Conservation (phyloP, 2,113 vertebrate genomes). For the Cavia aperea region DNA sequence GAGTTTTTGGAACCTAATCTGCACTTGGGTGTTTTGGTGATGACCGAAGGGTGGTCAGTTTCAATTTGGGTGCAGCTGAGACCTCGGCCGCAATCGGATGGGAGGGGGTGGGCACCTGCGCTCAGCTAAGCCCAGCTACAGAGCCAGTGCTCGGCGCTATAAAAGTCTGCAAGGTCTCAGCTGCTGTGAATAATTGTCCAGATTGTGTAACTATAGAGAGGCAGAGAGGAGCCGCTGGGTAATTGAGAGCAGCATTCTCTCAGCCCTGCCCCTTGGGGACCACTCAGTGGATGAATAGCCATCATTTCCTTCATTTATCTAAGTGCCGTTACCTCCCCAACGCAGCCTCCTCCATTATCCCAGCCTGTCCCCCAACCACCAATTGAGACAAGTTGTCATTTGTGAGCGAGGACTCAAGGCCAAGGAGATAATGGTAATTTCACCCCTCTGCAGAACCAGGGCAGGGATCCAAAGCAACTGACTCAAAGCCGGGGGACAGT, state of each 20-base stretch:
- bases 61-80: conserved; percentile 52
- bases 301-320: conserved; percentile 61
- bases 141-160: neutral
- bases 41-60: conserved; percentile 25
- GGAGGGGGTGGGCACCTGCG: neutral
- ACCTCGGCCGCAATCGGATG: neutral
- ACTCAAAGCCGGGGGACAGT: neutral
- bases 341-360: conserved; percentile 60
- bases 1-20: conserved; percentile 51
- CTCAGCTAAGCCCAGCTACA: neutral
- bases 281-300: conserved; percentile 57
- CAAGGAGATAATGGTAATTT: conserved; percentile 37
- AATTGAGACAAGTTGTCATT: conserved; percentile 52
- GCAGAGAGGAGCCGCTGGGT: conserved; percentile 46
- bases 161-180: conserved; percentile 34
- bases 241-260: conserved; percentile 37
- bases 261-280: conserved; percentile 35
- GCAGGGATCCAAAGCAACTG: conserved; percentile 14
- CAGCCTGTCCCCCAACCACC: conserved; percentile 57
- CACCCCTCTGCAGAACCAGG: neutral
- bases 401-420: conserved; percentile 46
- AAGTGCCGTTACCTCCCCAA: conserved; percentile 52
- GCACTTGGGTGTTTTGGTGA: conserved; percentile 42
- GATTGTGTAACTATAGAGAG: conserved; percentile 33
- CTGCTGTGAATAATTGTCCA: conserved; percentile 50